phyloP scores from a whole-genome alignment of 2,113 vertebrate genomes.

The Rhodinocichla rosea region DNA sequence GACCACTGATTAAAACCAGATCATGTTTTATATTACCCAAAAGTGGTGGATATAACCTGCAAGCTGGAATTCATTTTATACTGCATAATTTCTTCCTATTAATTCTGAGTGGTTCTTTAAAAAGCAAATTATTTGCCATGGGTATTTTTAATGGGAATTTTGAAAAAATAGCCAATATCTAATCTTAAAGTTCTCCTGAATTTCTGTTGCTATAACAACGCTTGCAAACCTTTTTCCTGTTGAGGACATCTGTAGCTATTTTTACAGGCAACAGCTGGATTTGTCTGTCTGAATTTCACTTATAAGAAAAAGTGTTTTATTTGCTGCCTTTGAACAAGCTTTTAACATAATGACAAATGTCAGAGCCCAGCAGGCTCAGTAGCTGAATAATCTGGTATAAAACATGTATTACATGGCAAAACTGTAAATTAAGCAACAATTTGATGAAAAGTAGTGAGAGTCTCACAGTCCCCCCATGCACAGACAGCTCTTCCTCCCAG shows the following conservation, averaged over 20 bases:
- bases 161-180: slow-evolving; percentile 46
- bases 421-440: not conserved
- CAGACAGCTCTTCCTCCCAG: not conserved
- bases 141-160: slow-evolving; percentile 23
- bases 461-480: not conserved
- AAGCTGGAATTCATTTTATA: not conserved
- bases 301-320: slow-evolving; percentile 46
- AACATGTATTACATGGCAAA: not conserved
- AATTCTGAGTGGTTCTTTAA: not conserved
- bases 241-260: slow-evolving; percentile 77
- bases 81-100: not conserved
- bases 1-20: not conserved
- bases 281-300: slow-evolving; percentile 70
- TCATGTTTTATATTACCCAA: not conserved
- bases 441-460: not conserved
- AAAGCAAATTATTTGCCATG: not conserved
- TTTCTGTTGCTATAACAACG: slow-evolving; percentile 78
- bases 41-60: not conserved
- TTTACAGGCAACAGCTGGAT: slow-evolving; percentile 81
- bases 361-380: slow-evolving; percentile 20
- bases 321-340: slow-evolving; percentile 50
- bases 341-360: slow-evolving; percentile 57
- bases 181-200: slow-evolving; percentile 69
- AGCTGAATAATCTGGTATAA: not conserved
- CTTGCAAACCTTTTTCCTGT: slow-evolving; percentile 70